Percentiles rank a stretch among this genome's conserved stretches.
Evolutionary conservation across 2,888 invertebrate species (phyloP).

Genomic region (Dryobota labecula): DNA sequence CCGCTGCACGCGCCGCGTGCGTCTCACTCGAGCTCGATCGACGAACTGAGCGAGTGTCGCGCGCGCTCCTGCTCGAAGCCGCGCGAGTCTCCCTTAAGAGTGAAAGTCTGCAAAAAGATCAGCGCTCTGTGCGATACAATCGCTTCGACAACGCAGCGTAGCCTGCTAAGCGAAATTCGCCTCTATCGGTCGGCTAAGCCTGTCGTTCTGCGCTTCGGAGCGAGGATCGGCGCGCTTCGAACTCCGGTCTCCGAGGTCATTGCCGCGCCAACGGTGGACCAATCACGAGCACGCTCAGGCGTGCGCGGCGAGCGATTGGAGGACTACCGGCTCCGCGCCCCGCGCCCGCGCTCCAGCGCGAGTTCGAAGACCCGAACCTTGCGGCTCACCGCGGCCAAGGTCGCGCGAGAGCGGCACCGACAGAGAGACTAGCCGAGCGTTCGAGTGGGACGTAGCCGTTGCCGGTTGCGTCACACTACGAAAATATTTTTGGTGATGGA

Average conservation of each 20-base stretch:
- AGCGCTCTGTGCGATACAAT: constrained; percentile 89
- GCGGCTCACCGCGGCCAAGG: constrained; percentile 96
- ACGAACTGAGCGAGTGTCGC: constrained; percentile 89
- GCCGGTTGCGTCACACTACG: constrained; percentile 89
- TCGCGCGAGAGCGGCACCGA: constrained; percentile 90
- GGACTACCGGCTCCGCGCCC: constrained; percentile 83
- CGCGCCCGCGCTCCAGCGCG: constrained; percentile 80
- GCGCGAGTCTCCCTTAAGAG: constrained; percentile 88
- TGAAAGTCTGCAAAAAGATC: constrained; percentile 91
- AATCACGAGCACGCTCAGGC: constrained; percentile 88
- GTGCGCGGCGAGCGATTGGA: constrained; percentile 86
- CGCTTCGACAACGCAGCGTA: constrained; percentile 81
- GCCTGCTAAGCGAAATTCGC: constrained; percentile 87
- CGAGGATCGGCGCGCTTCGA: constrained; percentile 94
- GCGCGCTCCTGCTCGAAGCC: constrained; percentile 84
- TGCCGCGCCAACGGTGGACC: constrained; percentile 92
- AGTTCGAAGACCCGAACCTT: constrained; percentile 96
- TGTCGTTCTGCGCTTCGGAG: constrained; percentile 88
- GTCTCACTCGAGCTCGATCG: constrained; percentile 90
- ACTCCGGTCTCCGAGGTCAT: constrained; percentile 96
- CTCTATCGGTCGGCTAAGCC: constrained; percentile 88
- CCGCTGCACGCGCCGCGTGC: constrained; percentile 87
- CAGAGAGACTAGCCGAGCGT: constrained; percentile 79
- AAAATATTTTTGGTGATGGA: constrained; percentile 91
- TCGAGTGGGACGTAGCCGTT: constrained; percentile 84